Evolutionary conservation across 2,797 vertebrate species (phyloP).

Genomic region (Pangasius macronema): DNA sequence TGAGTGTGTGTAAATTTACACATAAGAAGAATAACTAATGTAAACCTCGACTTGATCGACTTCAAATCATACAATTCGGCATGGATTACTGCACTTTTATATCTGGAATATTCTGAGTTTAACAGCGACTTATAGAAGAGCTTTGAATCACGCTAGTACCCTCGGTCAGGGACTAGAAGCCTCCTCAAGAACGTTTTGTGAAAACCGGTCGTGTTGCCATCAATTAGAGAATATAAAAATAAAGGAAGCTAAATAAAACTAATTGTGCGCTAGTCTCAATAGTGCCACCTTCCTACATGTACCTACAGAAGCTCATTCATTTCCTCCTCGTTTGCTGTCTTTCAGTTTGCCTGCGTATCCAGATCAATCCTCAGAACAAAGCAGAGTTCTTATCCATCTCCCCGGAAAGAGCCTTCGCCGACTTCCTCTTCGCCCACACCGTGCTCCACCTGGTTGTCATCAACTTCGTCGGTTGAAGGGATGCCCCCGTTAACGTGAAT

Average conservation of each 20-base stretch:
- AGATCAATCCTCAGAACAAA: conserved; percentile 98
- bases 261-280: not conserved
- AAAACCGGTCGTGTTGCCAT: not conserved
- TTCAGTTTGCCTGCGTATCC: conserved; percentile 93
- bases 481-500: not conserved
- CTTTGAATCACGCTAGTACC: not conserved
- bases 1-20: not conserved
- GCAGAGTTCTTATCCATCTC: conserved; percentile 93
- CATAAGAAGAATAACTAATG: not conserved
- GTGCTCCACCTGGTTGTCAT: conserved; percentile 94
- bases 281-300: not conserved
- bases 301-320: not conserved
- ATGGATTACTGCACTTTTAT: not conserved
- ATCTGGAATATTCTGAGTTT: not conserved
- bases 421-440: conserved; percentile 95
- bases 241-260: not conserved
- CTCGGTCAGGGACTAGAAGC: not conserved
- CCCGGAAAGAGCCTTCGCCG: conserved; percentile 91
- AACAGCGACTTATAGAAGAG: not conserved
- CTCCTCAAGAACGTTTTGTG: not conserved
- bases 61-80: not conserved
- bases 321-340: not conserved
- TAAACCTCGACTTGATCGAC: not conserved
- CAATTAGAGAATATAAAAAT: not conserved
- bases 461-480: conserved; percentile 94